Conservation (phyloP, 2,888 invertebrate species). For the Apomyelois bistriatella region DNA sequence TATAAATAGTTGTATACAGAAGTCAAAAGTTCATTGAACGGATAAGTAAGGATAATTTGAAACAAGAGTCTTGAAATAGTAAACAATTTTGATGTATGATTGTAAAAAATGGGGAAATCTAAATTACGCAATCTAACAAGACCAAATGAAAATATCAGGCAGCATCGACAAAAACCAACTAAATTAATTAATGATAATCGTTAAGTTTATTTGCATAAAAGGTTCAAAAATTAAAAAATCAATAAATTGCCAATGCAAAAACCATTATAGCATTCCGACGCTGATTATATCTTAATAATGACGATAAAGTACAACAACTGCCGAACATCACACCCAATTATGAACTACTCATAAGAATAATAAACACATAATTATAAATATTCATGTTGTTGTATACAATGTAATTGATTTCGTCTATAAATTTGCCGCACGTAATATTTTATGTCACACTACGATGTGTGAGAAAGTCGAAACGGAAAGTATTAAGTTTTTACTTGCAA, state of each 20-base stretch:
- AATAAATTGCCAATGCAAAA: not conserved
- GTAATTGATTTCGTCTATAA: slow-evolving; percentile 22
- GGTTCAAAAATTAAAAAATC: not conserved
- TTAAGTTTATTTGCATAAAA: not conserved
- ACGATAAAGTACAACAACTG: not conserved
- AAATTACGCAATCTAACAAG: no score
- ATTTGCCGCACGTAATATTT: slow-evolving; percentile 45
- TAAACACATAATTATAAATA: slow-evolving; percentile 4
- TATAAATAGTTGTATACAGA: not conserved
- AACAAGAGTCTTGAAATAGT: not conserved
- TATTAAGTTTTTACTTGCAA: slow-evolving; percentile 43
- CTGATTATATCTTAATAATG: not conserved
- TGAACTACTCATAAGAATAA: not conserved
- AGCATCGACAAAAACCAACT: no score
- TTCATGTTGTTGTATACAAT: slow-evolving; percentile 10
- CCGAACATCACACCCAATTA: not conserved
- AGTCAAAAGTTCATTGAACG: slow-evolving; percentile 1
- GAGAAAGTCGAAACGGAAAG: slow-evolving; percentile 59
- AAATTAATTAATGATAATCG: no score
- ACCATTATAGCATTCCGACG: not conserved
- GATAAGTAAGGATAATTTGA: not conserved
- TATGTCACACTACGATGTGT: slow-evolving; percentile 34
- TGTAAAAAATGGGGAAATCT: no score
- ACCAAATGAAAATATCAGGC: no score
- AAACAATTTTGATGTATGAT: no score